Evolutionary conservation across 2,113 vertebrate genomes (phyloP).

Genomic region (Protobothrops flavoviridis): DNA sequence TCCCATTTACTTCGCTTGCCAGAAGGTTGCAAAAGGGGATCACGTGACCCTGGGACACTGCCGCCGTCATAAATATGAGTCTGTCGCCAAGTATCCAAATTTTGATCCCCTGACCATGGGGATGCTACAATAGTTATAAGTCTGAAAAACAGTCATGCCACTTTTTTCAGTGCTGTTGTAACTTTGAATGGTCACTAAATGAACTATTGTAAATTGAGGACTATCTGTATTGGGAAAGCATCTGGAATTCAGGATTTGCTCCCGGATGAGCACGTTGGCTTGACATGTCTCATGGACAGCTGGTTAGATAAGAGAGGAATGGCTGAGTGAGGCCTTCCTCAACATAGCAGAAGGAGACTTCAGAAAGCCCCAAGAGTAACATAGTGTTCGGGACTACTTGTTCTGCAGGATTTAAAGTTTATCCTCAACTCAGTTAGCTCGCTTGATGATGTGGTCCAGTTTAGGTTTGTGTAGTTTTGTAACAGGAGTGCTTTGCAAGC

Average conservation of each 20-base stretch:
- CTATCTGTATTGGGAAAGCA: neutral
- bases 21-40: no score
- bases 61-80: neutral
- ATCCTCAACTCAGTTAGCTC: neutral
- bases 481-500: neutral
- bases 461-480: rapidly evolving
- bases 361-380: neutral
- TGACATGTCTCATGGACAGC: neutral
- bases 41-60: neutral
- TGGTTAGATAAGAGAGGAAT: neutral
- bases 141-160: neutral
- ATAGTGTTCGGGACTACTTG: neutral
- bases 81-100: neutral
- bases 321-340: neutral
- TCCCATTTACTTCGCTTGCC: neutral
- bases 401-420: neutral
- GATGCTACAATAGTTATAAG: no score
- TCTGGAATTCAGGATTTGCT: neutral
- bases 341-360: neutral
- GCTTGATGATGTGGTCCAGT: neutral
- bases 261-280: neutral
- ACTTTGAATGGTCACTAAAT: neutral
- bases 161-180: neutral
- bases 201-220: neutral
- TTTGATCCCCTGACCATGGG: neutral